Base-by-base conservation (phyloP, 2,888 invertebrate species). In the Toxonevra muliebris region DNA sequence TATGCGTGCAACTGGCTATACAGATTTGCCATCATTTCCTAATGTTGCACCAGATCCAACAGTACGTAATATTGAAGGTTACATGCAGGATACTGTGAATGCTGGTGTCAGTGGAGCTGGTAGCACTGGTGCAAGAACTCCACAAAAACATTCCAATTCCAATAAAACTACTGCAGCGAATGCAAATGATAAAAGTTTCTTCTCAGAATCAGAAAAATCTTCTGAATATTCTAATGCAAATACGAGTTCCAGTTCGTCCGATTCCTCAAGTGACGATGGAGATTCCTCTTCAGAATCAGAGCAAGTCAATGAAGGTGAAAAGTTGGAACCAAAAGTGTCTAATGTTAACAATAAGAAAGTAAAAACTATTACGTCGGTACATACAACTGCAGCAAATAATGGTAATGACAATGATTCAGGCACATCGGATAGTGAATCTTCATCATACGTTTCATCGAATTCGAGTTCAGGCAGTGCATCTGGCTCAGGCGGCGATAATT, bases 1-100 rank as follows among this genome's bases (percentile, higher is more conserved):
- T 78, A 87, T 90, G 77, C 88, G 92, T 68, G 95, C 97, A 1
- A 88, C 87, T 48, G 97, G 96, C 5, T 99, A 99, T 87, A 91
- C 94, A 72, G 90, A 96, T 68, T 87, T 99, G 75, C 97, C 98
- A 0, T 84, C 88, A 1, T 94, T 95, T 83, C 97, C 98, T 0
- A 88, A 89, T 61, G 87, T 87, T 8, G 89, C 93, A 0, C 92
- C 93, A 0, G 93, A 93, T 80, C 87, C 93, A 0, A 86, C 88
- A 1, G 90, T 93, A 0, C 87, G 97, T n/a, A 93, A 94, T 82
- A 92, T 94, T 4, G 90, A 72, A 52, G 79, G 79, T 54, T 80
- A 68, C 73, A 80, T 76, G 81, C 83, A 71, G 59, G 80, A 72
- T 76, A 80, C 66, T 74, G 74, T 69, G 74, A 76, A 68, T 61